Evolutionary conservation across 2,113 vertebrate species (phyloP).

Genomic region (Tragelaphus imberbis): DNA sequence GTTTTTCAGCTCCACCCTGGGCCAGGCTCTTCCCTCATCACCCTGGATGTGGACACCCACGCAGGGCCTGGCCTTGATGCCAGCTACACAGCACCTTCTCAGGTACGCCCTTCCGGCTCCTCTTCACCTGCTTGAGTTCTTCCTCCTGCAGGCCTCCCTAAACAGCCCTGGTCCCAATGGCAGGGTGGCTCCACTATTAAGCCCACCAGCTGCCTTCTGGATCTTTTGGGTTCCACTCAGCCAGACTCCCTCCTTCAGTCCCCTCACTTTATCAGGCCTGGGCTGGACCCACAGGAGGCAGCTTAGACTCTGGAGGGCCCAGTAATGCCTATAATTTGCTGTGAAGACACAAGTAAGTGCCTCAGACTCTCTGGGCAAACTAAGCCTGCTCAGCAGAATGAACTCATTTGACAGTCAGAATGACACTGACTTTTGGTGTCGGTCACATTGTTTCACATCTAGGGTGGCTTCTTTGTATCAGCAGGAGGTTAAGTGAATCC

Average conservation of each 20-base stretch:
- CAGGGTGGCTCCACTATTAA: not conserved
- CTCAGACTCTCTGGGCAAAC: not conserved
- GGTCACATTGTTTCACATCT: not conserved
- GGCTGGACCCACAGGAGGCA: not conserved
- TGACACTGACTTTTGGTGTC: not conserved
- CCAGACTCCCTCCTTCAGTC: not conserved
- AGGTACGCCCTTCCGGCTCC: not conserved
- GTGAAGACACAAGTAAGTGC: not conserved
- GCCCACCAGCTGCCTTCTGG: not conserved
- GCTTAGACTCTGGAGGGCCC: not conserved
- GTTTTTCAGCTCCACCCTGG: not conserved
- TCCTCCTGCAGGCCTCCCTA: not conserved
- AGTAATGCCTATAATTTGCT: not conserved
- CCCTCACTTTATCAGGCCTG: not conserved
- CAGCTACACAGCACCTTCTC: not conserved
- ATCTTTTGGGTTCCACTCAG: not conserved
- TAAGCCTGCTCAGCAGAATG: not conserved
- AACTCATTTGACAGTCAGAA: not conserved
- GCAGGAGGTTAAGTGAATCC: not conserved
- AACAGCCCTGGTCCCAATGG: not conserved
- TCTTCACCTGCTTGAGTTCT: not conserved
- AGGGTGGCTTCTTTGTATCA: not conserved
- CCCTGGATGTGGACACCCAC: not conserved
- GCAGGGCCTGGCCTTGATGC: not conserved
- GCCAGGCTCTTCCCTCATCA: not conserved